phyloP scores from a whole-genome alignment of 2,797 vertebrate genomes.

The Atherinosoma microstoma region DNA sequence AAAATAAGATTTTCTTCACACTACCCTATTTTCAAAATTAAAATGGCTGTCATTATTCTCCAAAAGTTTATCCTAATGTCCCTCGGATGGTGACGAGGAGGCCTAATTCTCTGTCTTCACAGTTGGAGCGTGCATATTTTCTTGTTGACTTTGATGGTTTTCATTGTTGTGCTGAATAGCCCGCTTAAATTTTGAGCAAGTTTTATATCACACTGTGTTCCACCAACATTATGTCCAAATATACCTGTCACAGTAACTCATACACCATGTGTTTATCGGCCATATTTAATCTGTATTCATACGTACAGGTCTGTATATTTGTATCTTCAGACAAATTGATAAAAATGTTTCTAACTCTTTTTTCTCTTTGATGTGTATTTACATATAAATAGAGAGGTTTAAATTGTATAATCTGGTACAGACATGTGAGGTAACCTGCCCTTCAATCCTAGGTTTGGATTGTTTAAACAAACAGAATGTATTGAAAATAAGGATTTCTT shows the following conservation, averaged over 20 bases:
- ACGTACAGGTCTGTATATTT: background rate
- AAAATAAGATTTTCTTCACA: conserved; percentile 17
- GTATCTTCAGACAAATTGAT: background rate
- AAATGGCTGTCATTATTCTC: conserved; percentile 63
- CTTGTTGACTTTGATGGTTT: conserved; percentile 33
- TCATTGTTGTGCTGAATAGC: conserved; percentile 27
- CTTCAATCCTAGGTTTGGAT: background rate
- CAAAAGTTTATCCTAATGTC: conserved; percentile 44
- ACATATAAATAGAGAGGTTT: background rate
- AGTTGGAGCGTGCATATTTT: conserved; percentile 14
- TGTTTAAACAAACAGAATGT: background rate
- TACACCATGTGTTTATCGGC: background rate
- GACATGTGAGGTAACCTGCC: background rate
- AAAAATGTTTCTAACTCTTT: background rate
- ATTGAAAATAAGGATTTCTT: background rate
- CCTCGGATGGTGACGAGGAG: conserved; percentile 35
- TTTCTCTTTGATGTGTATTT: background rate
- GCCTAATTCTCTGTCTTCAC: conserved; percentile 36
- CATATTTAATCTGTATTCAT: conserved; percentile 1
- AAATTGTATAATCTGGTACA: background rate
- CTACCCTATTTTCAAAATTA: conserved; percentile 38
- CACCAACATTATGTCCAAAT: background rate
- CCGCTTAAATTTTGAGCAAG: conserved; percentile 17
- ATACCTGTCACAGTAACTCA: background rate
- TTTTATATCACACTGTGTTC: background rate